Conservation (phyloP, 2,113 vertebrate genomes). For the Willisornis vidua region DNA sequence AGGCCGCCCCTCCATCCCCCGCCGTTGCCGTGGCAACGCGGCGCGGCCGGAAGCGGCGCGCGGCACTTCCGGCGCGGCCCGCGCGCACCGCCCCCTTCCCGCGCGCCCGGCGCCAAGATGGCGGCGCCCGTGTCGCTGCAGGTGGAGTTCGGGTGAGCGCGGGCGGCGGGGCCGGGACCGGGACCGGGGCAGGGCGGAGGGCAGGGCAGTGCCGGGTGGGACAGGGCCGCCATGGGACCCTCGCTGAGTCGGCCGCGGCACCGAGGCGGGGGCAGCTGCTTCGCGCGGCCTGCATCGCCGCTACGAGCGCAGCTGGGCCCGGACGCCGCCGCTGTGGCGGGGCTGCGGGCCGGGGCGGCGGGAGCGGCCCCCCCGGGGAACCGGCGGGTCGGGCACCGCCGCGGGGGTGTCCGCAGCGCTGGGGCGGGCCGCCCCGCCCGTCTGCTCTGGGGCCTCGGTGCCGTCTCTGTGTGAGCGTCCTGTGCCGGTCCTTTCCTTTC, state of each 20-base stretch:
- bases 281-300: too few relatives aligned
- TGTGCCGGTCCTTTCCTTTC: background rate
- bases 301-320: too few relatives aligned
- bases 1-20: fast-evolving
- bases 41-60: background rate
- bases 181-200: background rate
- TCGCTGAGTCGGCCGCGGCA: too few relatives aligned
- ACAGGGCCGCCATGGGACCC: too few relatives aligned
- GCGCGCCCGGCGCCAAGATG: conserved; percentile 77
- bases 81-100: background rate
- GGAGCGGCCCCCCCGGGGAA: too few relatives aligned
- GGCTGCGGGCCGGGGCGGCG: too few relatives aligned
- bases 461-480: too few relatives aligned
- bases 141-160: conserved; percentile 91
- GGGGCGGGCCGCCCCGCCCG: too few relatives aligned
- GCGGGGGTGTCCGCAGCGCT: background rate
- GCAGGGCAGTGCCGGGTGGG: background rate
- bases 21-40: background rate
- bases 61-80: conserved; percentile 6
- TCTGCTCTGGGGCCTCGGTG: background rate
- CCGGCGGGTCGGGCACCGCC: too few relatives aligned
- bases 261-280: too few relatives aligned
- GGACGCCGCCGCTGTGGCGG: too few relatives aligned
- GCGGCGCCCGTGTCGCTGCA: conserved; percentile 86
- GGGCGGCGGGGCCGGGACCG: background rate